These are phyloP conservation scores for Athetis lepigone DNA, from an alignment of 2,888 invertebrate species.

Conservation along the genomic window DNA sequence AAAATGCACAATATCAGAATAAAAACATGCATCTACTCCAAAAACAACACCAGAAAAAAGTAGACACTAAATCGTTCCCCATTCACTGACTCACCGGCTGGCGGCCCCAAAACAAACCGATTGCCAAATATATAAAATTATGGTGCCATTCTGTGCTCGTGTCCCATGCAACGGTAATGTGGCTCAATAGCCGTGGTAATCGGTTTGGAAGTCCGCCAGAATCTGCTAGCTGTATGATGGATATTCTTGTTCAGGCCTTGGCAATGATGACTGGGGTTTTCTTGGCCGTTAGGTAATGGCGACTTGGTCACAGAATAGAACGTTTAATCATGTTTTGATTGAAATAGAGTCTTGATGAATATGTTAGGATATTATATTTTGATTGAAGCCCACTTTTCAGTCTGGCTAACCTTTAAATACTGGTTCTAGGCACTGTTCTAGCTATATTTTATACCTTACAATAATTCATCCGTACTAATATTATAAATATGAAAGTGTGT, in stretches of 20 bases:
- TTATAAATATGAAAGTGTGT: no score
- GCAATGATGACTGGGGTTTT: conserved; percentile 24
- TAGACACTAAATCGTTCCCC: neutral
- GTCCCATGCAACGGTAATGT: conserved; percentile 51
- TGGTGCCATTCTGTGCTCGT: conserved; percentile 44
- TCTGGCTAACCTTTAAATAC: no score
- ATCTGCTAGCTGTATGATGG: conserved; percentile 29
- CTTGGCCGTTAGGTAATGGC: no score
- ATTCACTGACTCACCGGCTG: conserved; percentile 23
- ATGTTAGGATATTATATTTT: no score
- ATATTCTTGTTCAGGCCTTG: conserved; percentile 44
- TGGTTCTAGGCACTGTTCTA: no score
- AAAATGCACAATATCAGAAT: no score
- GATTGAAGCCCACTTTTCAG: no score
- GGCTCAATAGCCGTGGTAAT: conserved; percentile 43
- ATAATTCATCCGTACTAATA: no score
- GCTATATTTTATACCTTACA: no score
- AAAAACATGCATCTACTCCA: neutral
- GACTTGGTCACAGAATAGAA: no score
- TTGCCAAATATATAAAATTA: conserved; percentile 38
- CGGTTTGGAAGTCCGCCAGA: conserved; percentile 55
- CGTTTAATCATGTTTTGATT: no score
- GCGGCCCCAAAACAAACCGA: conserved; percentile 35
- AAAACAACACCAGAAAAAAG: neutral
- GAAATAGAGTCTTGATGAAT: no score